Conservation (phyloP, 2,113 vertebrate species). For the Entelurus aequoreus region DNA sequence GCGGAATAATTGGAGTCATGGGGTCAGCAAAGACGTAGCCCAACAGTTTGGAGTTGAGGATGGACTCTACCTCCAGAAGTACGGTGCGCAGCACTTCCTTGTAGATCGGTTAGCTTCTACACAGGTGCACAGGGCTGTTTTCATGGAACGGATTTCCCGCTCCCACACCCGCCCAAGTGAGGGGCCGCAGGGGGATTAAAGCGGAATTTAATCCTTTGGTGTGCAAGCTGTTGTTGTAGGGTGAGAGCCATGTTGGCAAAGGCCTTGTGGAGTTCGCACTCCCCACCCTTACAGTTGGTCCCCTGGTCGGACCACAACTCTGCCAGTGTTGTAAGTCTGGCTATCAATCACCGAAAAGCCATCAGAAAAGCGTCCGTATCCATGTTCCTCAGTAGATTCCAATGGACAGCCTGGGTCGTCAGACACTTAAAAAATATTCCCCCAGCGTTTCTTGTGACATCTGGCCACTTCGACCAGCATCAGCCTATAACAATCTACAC, state of each 20-base stretch:
- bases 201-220: neutral
- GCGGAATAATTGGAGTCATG: neutral
- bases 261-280: neutral
- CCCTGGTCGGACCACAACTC: slow-evolving; percentile 5
- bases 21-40: neutral
- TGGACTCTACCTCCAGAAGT: neutral
- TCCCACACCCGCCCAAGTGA: neutral
- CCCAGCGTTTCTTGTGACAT: neutral
- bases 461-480: neutral
- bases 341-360: neutral
- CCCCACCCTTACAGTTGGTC: neutral
- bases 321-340: neutral
- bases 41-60: neutral
- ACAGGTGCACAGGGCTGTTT: neutral
- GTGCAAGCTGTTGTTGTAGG: neutral
- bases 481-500: slow-evolving; percentile 3
- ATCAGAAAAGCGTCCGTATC: neutral
- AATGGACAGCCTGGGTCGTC: neutral
- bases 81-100: slow-evolving; percentile 8
- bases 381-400: neutral
- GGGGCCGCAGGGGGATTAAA: slow-evolving; percentile 7
- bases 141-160: neutral
- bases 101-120: neutral
- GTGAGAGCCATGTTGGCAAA: neutral
- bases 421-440: slow-evolving; percentile 2